A percentile compares a stretch with the other conserved stretches of the same genome.
Evolutionary conservation across 2,888 invertebrate genomes (phyloP).

Genomic region (Acanthopleura granulata): DNA sequence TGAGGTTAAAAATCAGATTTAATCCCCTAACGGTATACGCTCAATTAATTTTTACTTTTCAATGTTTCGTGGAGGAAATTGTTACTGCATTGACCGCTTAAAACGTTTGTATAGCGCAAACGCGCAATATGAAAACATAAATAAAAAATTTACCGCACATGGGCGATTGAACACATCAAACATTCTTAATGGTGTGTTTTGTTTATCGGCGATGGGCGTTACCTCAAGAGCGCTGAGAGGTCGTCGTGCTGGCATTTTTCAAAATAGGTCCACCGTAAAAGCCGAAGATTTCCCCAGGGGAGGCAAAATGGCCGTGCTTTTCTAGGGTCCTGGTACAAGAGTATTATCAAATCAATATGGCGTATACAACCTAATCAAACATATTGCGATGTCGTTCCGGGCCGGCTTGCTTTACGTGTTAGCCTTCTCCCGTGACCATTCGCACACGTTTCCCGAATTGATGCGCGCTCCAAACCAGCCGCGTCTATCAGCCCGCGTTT

Average conservation of each 20-base stretch:
- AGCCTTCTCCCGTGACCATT: no score
- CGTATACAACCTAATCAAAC: constrained; percentile 19
- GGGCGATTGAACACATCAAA: background rate
- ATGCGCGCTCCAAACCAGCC: no score
- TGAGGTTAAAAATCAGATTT: no score
- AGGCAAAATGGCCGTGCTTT: background rate
- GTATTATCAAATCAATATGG: constrained; percentile 17
- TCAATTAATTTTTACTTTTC: no score
- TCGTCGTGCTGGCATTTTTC: background rate
- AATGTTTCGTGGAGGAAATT: no score
- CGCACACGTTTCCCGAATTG: no score
- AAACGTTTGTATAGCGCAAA: no score
- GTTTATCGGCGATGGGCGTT: background rate
- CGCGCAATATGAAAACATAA: no score
- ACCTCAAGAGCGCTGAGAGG: background rate
- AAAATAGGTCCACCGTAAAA: background rate
- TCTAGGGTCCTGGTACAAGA: background rate
- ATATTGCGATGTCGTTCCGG: background rate
- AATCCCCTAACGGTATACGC: no score
- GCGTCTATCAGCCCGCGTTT: no score
- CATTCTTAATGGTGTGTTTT: background rate
- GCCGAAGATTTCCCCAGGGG: constrained; percentile 4
- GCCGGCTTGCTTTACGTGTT: no score
- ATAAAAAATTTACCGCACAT: background rate
- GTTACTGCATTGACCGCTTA: no score